Evolutionary conservation across 1,140 invertebrate genomes (phyloP).

Genomic region (Rhyacophila brunnea): DNA sequence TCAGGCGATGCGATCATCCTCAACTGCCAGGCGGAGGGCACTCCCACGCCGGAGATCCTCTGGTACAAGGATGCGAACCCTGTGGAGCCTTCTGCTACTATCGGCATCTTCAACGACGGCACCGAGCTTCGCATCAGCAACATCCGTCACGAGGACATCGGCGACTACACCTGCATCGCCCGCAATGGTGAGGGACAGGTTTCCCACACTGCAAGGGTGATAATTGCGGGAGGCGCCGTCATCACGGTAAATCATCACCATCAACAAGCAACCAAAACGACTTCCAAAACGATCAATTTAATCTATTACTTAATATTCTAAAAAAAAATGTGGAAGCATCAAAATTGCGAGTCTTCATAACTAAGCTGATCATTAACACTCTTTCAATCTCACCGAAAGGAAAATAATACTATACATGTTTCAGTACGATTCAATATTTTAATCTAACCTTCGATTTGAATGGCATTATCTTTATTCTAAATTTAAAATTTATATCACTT

Average conservation of each 20-base stretch:
- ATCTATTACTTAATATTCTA: too few species aligned
- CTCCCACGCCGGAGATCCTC: conserved; percentile 84
- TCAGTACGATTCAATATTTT: too few species aligned
- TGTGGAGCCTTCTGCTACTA: conserved; percentile 79
- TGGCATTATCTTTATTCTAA: too few species aligned
- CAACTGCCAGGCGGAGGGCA: conserved; percentile 92
- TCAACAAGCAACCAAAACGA: conserved; percentile 11
- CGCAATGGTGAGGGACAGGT: conserved; percentile 92
- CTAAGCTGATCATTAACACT: too few species aligned
- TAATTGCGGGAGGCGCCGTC: conserved; percentile 87
- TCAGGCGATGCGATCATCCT: conserved; percentile 89
- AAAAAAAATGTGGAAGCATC: too few species aligned
- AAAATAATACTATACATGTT: too few species aligned
- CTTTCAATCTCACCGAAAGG: too few species aligned
- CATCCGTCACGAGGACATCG: conserved; percentile 89
- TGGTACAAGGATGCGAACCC: conserved; percentile 91
- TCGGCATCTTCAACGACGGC: conserved; percentile 87
- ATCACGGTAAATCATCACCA: conserved; percentile 58
- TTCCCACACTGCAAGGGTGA: conserved; percentile 89
- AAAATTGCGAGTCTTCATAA: too few species aligned
- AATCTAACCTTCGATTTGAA: too few species aligned
- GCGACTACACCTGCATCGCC: conserved; percentile 92
- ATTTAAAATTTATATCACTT: too few species aligned
- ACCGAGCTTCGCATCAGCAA: conserved; percentile 88
- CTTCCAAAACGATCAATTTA: neutral